Evolutionary conservation across 2,797 vertebrate species (phyloP).

Genomic region (Megaceryle alcyon): DNA sequence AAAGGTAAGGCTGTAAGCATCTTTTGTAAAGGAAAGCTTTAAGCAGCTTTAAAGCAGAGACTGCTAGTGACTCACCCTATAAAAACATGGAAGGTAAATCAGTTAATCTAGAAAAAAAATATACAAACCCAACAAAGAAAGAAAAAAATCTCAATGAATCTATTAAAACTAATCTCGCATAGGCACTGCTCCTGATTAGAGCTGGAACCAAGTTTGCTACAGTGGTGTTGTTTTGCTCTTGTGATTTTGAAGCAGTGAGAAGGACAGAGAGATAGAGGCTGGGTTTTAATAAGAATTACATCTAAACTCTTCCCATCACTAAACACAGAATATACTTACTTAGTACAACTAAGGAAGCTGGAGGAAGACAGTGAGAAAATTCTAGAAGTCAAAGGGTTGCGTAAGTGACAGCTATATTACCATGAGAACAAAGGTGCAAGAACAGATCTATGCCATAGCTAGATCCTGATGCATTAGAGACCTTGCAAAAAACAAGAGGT

Average conservation of each 20-base stretch:
- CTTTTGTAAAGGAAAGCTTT: neutral
- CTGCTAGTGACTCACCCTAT: neutral
- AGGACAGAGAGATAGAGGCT: neutral
- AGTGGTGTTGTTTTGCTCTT: neutral
- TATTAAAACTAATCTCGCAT: neutral
- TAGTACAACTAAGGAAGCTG: neutral
- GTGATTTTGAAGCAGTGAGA: neutral
- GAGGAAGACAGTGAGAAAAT: neutral
- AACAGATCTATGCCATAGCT: neutral
- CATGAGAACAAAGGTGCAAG: conserved; percentile 5
- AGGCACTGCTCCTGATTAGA: neutral
- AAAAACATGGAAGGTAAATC: neutral
- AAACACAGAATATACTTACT: conserved; percentile 7
- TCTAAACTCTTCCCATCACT: neutral
- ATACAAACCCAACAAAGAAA: neutral
- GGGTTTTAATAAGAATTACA: neutral
- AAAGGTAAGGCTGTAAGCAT: neutral
- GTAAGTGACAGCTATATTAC: neutral
- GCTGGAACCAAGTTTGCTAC: neutral
- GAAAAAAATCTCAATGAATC: neutral
- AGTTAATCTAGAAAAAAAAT: neutral
- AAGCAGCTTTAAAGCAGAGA: neutral
- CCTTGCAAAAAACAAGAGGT: neutral
- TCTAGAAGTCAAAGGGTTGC: neutral
- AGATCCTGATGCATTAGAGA: neutral